These are phyloP conservation scores for Eilema caniola DNA, from an alignment of 2,888 invertebrate species.

Conservation along the genomic window DNA sequence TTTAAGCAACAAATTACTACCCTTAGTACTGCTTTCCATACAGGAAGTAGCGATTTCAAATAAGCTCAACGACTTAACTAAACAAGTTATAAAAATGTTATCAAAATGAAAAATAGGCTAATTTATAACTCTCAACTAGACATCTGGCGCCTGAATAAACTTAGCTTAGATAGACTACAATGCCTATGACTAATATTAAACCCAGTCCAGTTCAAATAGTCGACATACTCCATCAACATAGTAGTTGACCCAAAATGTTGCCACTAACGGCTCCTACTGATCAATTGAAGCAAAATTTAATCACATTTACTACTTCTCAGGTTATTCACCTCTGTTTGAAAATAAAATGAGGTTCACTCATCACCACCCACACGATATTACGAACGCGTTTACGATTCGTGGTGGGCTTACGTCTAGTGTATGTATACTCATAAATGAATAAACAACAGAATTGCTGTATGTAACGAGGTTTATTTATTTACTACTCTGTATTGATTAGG, in stretches of 20 bases:
- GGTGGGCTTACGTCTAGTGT: slow-evolving; percentile 60
- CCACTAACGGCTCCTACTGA: slow-evolving; percentile 14
- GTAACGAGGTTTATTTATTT: background rate
- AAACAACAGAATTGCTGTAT: slow-evolving; percentile 10
- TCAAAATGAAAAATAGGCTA: too few species aligned
- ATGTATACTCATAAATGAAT: slow-evolving; percentile 60
- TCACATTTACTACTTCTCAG: slow-evolving; percentile 39
- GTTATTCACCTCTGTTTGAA: slow-evolving; percentile 77
- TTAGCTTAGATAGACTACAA: background rate
- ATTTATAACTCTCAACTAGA: too few species aligned
- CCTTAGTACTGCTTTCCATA: too few species aligned
- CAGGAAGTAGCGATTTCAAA: too few species aligned
- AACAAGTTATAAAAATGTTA: too few species aligned
- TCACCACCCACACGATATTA: slow-evolving; percentile 78
- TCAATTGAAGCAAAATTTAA: slow-evolving; percentile 23
- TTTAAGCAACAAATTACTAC: too few species aligned
- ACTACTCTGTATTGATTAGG: background rate
- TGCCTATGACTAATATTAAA: background rate
- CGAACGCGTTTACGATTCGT: slow-evolving; percentile 79
- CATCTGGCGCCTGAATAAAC: background rate
- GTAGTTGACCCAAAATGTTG: slow-evolving; percentile 22
- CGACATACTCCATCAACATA: slow-evolving; percentile 6
- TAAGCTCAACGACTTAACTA: too few species aligned
- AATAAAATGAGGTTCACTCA: slow-evolving; percentile 75
- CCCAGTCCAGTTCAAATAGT: slow-evolving; percentile 10